Conservation (phyloP, 2,888 invertebrate genomes). For the Chymomyza caudatula region DNA sequence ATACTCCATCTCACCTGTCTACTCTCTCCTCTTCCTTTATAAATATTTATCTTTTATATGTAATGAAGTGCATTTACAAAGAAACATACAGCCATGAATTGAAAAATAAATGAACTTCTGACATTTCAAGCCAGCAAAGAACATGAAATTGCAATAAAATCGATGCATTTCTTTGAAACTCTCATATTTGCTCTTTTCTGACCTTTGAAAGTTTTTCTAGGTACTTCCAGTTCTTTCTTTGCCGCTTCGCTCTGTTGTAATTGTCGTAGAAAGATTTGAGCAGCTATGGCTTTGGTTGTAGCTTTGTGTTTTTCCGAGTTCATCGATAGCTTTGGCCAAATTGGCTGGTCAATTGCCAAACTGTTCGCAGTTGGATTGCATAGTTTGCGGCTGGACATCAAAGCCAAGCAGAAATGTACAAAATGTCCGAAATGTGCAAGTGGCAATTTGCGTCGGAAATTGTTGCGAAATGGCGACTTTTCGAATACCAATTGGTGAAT, state of each 20-base stretch:
- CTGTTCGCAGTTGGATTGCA: not conserved
- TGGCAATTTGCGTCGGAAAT: constrained; percentile 3
- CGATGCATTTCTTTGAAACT: no score
- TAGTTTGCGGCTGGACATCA: constrained; percentile 3
- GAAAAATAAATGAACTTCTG: no score
- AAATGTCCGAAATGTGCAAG: not conserved
- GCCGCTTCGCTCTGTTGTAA: constrained; percentile 18
- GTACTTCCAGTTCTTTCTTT: not conserved
- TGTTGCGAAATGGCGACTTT: constrained; percentile 2
- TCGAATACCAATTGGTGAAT: not conserved
- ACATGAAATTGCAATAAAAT: no score
- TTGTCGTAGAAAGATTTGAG: constrained; percentile 28
- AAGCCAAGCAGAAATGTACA: not conserved
- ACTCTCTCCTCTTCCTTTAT: no score
- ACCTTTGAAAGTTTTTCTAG: not conserved
- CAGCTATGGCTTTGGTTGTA: constrained; percentile 7
- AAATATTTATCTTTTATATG: no score
- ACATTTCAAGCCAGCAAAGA: no score
- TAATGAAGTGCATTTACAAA: no score
- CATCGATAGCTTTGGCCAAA: constrained; percentile 56
- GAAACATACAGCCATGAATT: no score
- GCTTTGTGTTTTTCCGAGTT: constrained; percentile 20
- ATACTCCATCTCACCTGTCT: not conserved
- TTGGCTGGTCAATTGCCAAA: constrained; percentile 58
- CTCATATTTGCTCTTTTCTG: no score